Base-by-base conservation (phyloP, 2,888 invertebrate genomes). In the Cosmopolites sordidus region DNA sequence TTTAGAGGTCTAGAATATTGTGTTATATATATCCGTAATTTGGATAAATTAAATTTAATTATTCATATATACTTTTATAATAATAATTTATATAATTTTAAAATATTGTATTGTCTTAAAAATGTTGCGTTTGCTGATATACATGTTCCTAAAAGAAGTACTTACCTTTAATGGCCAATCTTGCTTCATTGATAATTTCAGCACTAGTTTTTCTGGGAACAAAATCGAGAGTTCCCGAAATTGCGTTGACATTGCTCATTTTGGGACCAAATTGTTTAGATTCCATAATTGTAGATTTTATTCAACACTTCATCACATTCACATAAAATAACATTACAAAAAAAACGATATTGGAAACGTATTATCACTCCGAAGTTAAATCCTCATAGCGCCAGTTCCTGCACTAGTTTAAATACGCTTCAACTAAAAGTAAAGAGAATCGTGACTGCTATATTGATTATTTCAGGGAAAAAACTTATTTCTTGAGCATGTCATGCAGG, bases 101-200 rank as follows among this genome's bases (percentile, higher is more conserved):
- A n/a, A n/a, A n/a, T n/a, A n/a, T n/a, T n/a, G n/a, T n/a, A n/a
- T n/a, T n/a, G n/a, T n/a, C n/a, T n/a, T n/a, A n/a, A n/a, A n/a
- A n/a, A n/a, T n/a, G n/a, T n/a, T n/a, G n/a, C n/a, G n/a, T n/a
- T n/a, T n/a, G n/a, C n/a, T n/a, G n/a, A n/a, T n/a, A n/a, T n/a
- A n/a, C n/a, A n/a, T n/a, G n/a, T n/a, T n/a, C 3, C 8, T 22
- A 22, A 22, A 22, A 22, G 22, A 22, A n/a, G n/a, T 27, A 42
- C 53, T 51, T 63, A 74, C 74, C 73, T 67, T 67, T 64, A 42
- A 75, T 73, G 43, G 85, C 83, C 6, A 83, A 81, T 62, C 86
- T 78, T 0, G 89, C 89, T 74, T 89, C 89, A 68, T 83, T 86
- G 64, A 89, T 87, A 64, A 89, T 87, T 72, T 89, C 87, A 0